Base-by-base conservation (phyloP, 2,113 vertebrate species). In the Pseudois nayaur region DNA sequence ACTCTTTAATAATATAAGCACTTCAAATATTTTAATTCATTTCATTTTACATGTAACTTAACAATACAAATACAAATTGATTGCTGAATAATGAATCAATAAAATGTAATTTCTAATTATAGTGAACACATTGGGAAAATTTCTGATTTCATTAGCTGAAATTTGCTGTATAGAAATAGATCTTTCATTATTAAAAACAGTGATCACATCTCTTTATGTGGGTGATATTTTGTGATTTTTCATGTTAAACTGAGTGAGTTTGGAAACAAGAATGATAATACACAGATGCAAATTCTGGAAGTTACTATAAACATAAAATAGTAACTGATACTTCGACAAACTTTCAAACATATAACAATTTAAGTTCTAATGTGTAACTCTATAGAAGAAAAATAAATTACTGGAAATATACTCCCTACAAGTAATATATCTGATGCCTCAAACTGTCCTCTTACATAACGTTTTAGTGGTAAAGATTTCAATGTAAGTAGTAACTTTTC, bases 111-210 rank as follows among this genome's bases (percentile, higher is more conserved):
- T 97, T 23, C 91, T 17, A 93, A 29, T 94, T 97, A 95, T 96
- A 97, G 74, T 78, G 50, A 98, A 52, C 84, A 76, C 50, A 91
- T 88, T 98, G 52, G 14, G 8, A 87, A 33, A 17, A 15, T 97
- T 87, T 97, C 62, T 96, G 93, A 94, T 95, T 97, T 95, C 8
- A 95, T 98, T 98, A 96, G 45, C 6, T 97, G 89, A 95, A 79
- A 97, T 95, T 71, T 98, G 79, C 95, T 98, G 15, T 43, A 98
- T 97, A 97, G 89, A 71, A 71, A 36, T 85, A 85, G 36, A 95
- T 95, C 45, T 94, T 95, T 95, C 95, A 71, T n/a, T 97, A 89
- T n/a, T 11, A 55, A 97, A 74, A 79, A 79, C 5, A 8, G 84
- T 81, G 9, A 50, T 52, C 76, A 76, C 81, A 40, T 55, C 16